Evolutionary conservation across 2,888 invertebrate species (phyloP).

Genomic region (Micropterix aruncella): DNA sequence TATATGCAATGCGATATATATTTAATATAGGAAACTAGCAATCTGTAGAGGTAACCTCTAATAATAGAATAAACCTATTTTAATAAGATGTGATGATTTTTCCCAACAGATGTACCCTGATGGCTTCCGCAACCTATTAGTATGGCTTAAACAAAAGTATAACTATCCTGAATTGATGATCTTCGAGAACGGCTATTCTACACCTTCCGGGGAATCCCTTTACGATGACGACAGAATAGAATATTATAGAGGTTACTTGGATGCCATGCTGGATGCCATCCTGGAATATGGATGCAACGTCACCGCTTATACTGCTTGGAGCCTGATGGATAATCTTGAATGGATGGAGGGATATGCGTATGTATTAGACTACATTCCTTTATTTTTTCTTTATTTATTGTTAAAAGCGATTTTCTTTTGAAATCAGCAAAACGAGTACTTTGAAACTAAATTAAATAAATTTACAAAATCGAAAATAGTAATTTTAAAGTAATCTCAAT

Average conservation of each 20-base stretch:
- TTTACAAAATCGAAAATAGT: no score
- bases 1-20: no score
- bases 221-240: background rate
- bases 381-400: no score
- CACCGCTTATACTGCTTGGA: background rate
- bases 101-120: background rate
- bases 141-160: background rate
- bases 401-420: no score
- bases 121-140: background rate
- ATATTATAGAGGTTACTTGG: background rate
- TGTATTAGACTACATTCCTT: no score
- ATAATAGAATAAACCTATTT: no score
- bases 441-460: no score
- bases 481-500: no score
- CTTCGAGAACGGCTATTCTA: background rate
- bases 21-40: no score
- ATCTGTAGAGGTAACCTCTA: no score
- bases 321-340: background rate
- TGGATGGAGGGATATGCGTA: background rate
- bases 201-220: background rate
- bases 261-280: background rate
- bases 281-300: background rate
- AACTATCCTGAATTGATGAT: background rate
- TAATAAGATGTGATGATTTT: no score
- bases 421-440: no score